Evolutionary conservation across 2,113 vertebrate species (phyloP).

Genomic region (Gambusia affinis): DNA sequence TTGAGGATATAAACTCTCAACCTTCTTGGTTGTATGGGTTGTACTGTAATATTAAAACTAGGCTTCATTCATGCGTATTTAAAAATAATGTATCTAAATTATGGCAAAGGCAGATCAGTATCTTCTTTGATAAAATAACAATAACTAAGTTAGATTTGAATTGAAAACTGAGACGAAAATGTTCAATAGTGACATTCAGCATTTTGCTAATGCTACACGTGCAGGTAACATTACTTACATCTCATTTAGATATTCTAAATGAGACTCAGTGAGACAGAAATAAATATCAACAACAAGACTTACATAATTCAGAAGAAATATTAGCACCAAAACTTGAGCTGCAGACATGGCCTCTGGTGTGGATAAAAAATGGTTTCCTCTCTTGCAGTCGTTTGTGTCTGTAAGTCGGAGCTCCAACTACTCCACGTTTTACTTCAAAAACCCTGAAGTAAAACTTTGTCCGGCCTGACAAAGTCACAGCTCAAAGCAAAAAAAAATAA

Average conservation of each 20-base stretch:
- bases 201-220: background rate
- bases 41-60: no score
- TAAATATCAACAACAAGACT: slow-evolving; percentile 43
- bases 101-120: no score
- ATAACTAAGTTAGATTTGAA: no score
- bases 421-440: slow-evolving; percentile 24
- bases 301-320: slow-evolving; percentile 73
- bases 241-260: background rate
- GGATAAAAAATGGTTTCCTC: slow-evolving; percentile 9
- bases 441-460: slow-evolving; percentile 26
- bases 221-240: background rate
- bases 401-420: slow-evolving; percentile 5
- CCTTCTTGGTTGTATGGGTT: no score
- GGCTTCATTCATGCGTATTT: no score
- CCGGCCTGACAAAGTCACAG: slow-evolving; percentile 16
- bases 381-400: background rate
- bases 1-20: no score
- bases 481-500: slow-evolving; percentile 2
- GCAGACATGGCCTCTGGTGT: slow-evolving; percentile 64
- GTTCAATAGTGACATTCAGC: no score
- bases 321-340: slow-evolving; percentile 38
- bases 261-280: background rate
- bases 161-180: no score
- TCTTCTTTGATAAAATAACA: no score
- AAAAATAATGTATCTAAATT: no score